Evolutionary conservation across 2,888 invertebrate species (phyloP).

Genomic region (Spilarctia lutea): DNA sequence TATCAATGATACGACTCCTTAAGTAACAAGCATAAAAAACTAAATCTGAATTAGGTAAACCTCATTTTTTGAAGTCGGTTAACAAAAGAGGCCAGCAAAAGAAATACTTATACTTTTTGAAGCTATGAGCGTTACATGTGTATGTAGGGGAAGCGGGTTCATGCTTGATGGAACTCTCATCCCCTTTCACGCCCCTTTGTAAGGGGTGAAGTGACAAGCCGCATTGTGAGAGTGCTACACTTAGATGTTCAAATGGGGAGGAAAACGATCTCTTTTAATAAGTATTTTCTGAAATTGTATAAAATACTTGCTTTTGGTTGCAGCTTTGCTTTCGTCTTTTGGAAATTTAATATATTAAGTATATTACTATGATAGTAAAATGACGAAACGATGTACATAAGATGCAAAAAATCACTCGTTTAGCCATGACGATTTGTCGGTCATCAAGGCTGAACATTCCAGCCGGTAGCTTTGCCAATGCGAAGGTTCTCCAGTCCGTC

Average conservation of each 20-base stretch:
- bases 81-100: not conserved
- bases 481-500: no score
- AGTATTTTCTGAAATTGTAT: not conserved
- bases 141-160: not conserved
- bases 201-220: not conserved
- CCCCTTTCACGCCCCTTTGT: not conserved
- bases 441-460: no score
- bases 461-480: no score
- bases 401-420: no score
- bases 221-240: not conserved
- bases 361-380: no score
- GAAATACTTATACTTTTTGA: not conserved
- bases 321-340: not conserved
- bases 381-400: no score
- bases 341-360: not conserved
- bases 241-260: not conserved
- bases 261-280: not conserved
- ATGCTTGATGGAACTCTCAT: not conserved
- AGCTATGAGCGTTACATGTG: not conserved
- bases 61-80: not conserved
- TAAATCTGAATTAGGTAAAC: not conserved
- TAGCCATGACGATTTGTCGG: no score
- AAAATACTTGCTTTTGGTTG: not conserved
- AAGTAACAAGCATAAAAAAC: not conserved
- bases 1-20: not conserved